Conservation (phyloP, 2,113 vertebrate genomes). For the Sapayoa aenigma region DNA sequence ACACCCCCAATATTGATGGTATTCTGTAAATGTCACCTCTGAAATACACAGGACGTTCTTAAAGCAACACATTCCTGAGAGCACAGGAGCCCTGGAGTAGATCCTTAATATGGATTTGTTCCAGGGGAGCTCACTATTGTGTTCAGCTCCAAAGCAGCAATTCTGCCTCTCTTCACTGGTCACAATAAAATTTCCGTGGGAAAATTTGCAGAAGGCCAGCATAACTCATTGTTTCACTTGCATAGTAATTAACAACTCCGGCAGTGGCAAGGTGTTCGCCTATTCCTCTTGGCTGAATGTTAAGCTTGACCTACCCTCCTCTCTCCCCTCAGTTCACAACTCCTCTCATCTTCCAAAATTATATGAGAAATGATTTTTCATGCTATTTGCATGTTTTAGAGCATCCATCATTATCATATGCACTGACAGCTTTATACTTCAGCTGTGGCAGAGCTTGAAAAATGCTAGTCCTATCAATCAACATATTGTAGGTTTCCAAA, state of each 20-base stretch:
- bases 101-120: not conserved
- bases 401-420: constrained; percentile 70
- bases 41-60: not conserved
- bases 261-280: not conserved
- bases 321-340: constrained; percentile 49
- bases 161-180: not conserved
- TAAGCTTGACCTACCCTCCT: constrained; percentile 55
- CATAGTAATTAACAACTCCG: constrained; percentile 56
- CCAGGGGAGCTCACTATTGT: not conserved
- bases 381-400: constrained; percentile 71
- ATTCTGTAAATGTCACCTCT: constrained; percentile 37
- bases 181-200: constrained; percentile 36
- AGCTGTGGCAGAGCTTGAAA: constrained; percentile 71
- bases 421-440: constrained; percentile 69
- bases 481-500: constrained; percentile 53
- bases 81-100: not conserved
- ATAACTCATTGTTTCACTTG: constrained; percentile 41
- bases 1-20: constrained; percentile 36
- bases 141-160: not conserved
- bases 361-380: constrained; percentile 66
- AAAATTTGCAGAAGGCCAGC: not conserved
- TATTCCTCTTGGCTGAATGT: constrained; percentile 48
- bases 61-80: not conserved
- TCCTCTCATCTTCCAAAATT: constrained; percentile 71
- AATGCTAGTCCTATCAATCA: constrained; percentile 70